Base-by-base conservation (phyloP, 1,140 invertebrate species). In the Ptiloglossa arizonensis region DNA sequence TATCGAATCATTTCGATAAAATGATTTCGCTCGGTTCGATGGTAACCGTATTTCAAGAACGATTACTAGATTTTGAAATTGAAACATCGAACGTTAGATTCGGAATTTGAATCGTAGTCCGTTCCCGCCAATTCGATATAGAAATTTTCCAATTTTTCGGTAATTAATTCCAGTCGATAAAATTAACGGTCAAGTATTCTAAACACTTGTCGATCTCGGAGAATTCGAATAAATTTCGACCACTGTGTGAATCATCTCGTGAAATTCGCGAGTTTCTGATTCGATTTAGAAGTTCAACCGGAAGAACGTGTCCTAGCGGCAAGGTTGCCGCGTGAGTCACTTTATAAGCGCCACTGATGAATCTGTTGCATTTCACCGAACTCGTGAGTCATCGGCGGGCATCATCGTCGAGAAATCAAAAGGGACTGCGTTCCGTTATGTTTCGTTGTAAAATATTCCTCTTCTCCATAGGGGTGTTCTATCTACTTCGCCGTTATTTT, bases 351-450 rank as follows among this genome's bases (percentile, higher is more conserved):
- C 56, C 68, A 64, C 44, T 50, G 27, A 11, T 46, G 64, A 29
- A 73, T 74, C 59, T 68, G 24, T 52, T 13, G 22, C 75, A 69
- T 83, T 86, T 87, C 84, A 77, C 68, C 67, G 85, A 86, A 86
- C 62, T 64, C 62, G n/a, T 86, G 85, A 86, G 27, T 87, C 85
- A 86, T 74, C 41, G 1, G 4, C 29, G 63, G 32, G 44, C 46
- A 67, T 77, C 56, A 63, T 83, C 82, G 29, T 73, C 19, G 35
- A 29, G 24, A 46, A 32, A 62, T 24, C 27, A 38, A n/a, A 48
- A 48, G 41, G 44, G 1, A 13, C 6, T n/a, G 2, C 1, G n/a
- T 38, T 32, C 9, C 35, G 1, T 38, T 22, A 64, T 46, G 64
- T 32, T 52, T 17, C 11, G 11, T 3, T 17, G 8, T 50, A 35